phyloP scores from a whole-genome alignment of 2,888 invertebrate species.

The Dromius quadrimaculatus region DNA sequence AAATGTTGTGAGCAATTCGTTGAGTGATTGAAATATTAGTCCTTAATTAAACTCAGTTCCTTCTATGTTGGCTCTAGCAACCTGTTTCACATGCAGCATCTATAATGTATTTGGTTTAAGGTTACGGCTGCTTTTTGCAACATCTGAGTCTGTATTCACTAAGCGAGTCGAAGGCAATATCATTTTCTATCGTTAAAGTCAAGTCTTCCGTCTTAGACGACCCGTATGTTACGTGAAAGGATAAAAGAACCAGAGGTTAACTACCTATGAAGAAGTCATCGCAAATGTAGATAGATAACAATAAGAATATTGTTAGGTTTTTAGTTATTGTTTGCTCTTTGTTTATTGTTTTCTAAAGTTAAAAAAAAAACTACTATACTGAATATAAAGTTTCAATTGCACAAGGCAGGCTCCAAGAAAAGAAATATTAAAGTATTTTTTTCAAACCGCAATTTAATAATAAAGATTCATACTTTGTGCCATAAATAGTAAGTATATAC shows the following conservation, averaged over 20 bases:
- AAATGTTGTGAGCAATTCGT: too few species aligned
- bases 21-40: too few species aligned
- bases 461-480: too few species aligned
- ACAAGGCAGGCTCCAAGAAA: too few species aligned
- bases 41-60: too few species aligned
- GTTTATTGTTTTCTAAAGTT: neutral
- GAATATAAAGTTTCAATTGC: neutral
- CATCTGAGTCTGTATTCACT: neutral
- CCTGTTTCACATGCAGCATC: too few species aligned
- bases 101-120: too few species aligned
- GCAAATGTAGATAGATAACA: neutral
- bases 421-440: too few species aligned
- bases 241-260: conserved; percentile 12
- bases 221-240: neutral
- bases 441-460: too few species aligned
- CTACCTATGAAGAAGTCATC: neutral
- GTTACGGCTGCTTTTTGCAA: neutral
- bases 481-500: too few species aligned
- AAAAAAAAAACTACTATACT: neutral
- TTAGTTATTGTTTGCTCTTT: neutral
- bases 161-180: neutral
- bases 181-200: neutral
- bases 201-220: neutral
- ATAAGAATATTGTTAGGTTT: neutral
- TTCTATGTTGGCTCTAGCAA: too few species aligned